Percentiles rank a stretch among this genome's conserved stretches.
Conservation (phyloP, 1,140 invertebrate species). For the Eueides isabella region DNA sequence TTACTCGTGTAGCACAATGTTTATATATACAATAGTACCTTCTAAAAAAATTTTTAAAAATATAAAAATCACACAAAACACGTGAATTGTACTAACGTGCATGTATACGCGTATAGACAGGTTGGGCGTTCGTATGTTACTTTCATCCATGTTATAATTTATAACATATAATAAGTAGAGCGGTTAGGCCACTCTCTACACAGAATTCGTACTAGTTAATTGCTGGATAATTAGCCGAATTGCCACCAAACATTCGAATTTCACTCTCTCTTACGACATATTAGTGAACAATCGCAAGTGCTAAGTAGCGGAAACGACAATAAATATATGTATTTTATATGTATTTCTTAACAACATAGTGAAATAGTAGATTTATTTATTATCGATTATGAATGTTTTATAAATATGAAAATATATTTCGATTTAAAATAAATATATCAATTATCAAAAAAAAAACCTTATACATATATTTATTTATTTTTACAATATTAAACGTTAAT, state of each 20-base stretch:
- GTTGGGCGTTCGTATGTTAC: not conserved
- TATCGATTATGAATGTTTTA: not conserved
- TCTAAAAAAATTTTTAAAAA: not conserved
- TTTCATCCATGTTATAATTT: constrained; percentile 28
- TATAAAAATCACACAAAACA: not conserved
- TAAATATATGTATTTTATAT: not conserved
- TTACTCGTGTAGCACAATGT: not conserved
- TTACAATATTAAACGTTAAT: no score
- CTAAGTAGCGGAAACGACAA: not conserved
- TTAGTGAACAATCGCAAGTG: not conserved
- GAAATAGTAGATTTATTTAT: not conserved
- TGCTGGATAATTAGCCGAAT: constrained; percentile 67
- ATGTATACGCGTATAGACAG: no score
- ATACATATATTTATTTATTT: no score
- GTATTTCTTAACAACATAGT: not conserved
- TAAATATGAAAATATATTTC: no score
- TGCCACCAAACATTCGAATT: constrained; percentile 53
- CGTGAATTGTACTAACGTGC: not conserved
- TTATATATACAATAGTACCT: not conserved
- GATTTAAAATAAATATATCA: not conserved
- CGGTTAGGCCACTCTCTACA: constrained; percentile 75
- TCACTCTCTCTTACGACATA: constrained; percentile 61
- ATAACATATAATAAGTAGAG: constrained; percentile 78
- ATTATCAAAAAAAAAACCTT: no score
- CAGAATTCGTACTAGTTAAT: constrained; percentile 72